Base-by-base conservation (phyloP, 1,140 invertebrate species). In the Whitmania pigra region DNA sequence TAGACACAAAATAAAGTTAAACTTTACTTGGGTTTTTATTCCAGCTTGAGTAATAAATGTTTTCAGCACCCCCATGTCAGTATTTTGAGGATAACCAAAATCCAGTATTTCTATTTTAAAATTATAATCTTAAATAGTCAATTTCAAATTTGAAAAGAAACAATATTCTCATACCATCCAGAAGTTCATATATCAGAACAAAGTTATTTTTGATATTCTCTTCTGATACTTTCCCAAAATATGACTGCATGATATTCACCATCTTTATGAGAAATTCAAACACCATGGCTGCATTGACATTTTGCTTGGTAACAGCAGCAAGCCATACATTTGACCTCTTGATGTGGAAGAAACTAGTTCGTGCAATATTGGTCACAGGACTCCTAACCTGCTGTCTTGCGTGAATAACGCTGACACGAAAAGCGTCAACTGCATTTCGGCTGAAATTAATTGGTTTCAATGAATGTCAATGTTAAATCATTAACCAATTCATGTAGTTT, bases 171-270 rank as follows among this genome's bases (percentile, higher is more conserved):
- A 49, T 49, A 93, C 91, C 91, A 87, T 99, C 97, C 53, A 99
- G 86, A 75, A 99, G 84, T 85, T 99, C 97, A 83, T 99, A 99
- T 77, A 99, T 99, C 0, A 99, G 86, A 57, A 99, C 96, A 87
- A 99, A 99, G 83, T 99, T 99, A 80, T 99, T 99, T 83, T 99
- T 99, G 78, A 99, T 97, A 81, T 99, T 99, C 82, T 99, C 97
- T 82, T 99, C 97, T 0, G 94, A 97, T 72, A 99, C 94, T 84
- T 99, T 99, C 69, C 96, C 95, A 84, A 99, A 99, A 80, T 99
- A 99, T 0, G 93, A 95, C 80, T 97, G 94, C 96, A 99, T 99
- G 67, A 98, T 94, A 81, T 98, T 94, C 75, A 95, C 93, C 80
- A 99, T 96, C 84, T 97, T 97, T n/a, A 97, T 86, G 36, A 99